Conservation (phyloP, 2,113 vertebrate genomes). For the Lichenostomus cassidix region DNA sequence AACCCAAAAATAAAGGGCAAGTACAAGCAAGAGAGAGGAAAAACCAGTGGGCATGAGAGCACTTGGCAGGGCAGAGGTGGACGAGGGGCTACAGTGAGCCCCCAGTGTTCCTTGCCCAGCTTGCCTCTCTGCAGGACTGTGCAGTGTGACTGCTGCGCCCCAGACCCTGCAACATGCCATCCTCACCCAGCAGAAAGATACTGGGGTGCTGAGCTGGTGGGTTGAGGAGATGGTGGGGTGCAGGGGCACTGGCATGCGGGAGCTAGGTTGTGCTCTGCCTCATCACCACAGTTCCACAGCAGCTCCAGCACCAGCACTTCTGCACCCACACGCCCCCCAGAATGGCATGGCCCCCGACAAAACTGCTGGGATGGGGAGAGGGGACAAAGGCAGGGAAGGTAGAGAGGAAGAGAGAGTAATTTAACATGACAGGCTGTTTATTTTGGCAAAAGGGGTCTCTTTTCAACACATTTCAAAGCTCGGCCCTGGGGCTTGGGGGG, state of each 20-base stretch:
- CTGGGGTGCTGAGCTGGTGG: fast-evolving
- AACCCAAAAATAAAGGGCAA: background rate
- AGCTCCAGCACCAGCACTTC: fast-evolving
- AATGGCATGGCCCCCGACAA: background rate
- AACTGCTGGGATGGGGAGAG: background rate
- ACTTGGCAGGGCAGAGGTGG: background rate
- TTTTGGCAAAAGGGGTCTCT: slow-evolving; percentile 77
- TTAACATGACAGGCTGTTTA: slow-evolving; percentile 82
- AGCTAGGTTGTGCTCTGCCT: background rate
- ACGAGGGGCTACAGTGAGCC: fast-evolving
- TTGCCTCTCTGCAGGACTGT: slow-evolving; percentile 49
- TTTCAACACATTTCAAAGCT: slow-evolving; percentile 77
- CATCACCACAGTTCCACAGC: fast-evolving
- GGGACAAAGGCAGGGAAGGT: background rate
- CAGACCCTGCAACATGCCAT: slow-evolving; percentile 67
- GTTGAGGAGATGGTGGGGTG: slow-evolving; percentile 50
- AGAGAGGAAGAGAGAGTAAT: slow-evolving; percentile 66
- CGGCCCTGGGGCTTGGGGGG: background rate
- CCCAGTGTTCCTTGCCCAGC: background rate
- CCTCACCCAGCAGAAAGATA: background rate
- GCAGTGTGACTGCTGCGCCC: slow-evolving; percentile 56
- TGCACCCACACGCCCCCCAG: background rate
- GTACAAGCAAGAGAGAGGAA: background rate
- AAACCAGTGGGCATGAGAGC: fast-evolving
- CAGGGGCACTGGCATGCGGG: background rate